Conservation (phyloP, 2,113 vertebrate genomes). For the Neotragus moschatus region DNA sequence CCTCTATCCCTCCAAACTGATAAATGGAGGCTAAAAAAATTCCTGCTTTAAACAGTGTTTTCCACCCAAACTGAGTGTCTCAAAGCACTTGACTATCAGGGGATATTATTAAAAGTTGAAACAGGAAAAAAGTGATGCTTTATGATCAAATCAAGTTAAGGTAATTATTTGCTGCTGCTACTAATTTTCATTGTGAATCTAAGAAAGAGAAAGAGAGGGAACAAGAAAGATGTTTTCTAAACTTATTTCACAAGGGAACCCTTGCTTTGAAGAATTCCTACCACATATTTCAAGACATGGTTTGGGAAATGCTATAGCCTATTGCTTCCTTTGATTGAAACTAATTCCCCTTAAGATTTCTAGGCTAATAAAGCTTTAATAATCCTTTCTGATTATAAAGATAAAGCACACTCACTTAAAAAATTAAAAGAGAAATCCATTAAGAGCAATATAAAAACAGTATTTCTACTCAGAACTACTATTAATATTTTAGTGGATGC, state of each 20-base stretch:
- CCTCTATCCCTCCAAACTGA: not conserved
- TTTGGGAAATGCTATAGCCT: not conserved
- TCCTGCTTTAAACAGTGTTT: not conserved
- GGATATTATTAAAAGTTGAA: not conserved
- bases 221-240: not conserved
- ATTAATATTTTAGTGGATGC: not conserved
- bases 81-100: not conserved
- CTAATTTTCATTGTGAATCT: not conserved
- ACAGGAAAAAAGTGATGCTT: not conserved
- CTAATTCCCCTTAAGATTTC: not conserved
- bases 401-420: not conserved
- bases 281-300: not conserved
- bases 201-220: not conserved
- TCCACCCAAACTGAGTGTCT: not conserved
- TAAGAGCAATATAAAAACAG: not conserved
- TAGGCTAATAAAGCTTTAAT: not conserved
- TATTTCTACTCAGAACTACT: not conserved
- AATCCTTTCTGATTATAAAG: not conserved
- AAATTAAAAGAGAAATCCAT: not conserved
- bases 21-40: not conserved
- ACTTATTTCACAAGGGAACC: not conserved
- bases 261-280: not conserved
- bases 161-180: not conserved
- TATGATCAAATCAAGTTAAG: not conserved
- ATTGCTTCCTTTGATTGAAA: conserved; percentile 11